These are phyloP conservation scores for Gymnosoma rotundatum DNA, from an alignment of 2,888 invertebrate species.

Conservation along the genomic window DNA sequence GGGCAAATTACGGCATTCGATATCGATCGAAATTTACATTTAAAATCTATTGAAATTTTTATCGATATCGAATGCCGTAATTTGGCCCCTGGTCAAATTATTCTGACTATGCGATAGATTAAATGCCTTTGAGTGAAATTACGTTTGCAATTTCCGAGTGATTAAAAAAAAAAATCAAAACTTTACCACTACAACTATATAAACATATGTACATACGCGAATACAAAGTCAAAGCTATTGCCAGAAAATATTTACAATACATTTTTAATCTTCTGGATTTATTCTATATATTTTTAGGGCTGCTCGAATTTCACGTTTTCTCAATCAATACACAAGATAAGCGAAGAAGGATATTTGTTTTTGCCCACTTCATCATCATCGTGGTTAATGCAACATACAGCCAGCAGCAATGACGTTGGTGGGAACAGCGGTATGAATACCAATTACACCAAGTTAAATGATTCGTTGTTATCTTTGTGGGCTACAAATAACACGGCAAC, in stretches of 20 bases:
- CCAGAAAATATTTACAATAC: not conserved
- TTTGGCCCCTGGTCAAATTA: no score
- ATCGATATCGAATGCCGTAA: no score
- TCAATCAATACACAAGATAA: constrained; percentile 83
- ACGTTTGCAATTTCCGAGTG: no score
- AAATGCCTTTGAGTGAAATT: no score
- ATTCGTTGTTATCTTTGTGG: constrained; percentile 58
- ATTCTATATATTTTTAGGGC: constrained; percentile 77
- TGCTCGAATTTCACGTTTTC: constrained; percentile 87
- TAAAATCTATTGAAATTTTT: no score
- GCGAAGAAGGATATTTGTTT: constrained; percentile 73
- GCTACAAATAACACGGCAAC: constrained; percentile 65
- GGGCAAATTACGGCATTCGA: no score
- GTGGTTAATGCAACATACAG: constrained; percentile 80
- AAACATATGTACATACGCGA: no score
- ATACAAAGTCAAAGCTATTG: not conserved
- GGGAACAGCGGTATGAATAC: constrained; percentile 16
- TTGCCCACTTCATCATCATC: constrained; percentile 65
- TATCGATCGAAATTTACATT: no score
- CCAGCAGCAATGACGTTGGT: constrained; percentile 34
- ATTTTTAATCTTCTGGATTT: not conserved
- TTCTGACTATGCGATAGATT: no score
- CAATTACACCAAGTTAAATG: constrained; percentile 60
- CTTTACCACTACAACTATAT: no score
- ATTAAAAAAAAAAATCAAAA: no score